Conservation (phyloP, 2,797 vertebrate species). For the Argya squamiceps region DNA sequence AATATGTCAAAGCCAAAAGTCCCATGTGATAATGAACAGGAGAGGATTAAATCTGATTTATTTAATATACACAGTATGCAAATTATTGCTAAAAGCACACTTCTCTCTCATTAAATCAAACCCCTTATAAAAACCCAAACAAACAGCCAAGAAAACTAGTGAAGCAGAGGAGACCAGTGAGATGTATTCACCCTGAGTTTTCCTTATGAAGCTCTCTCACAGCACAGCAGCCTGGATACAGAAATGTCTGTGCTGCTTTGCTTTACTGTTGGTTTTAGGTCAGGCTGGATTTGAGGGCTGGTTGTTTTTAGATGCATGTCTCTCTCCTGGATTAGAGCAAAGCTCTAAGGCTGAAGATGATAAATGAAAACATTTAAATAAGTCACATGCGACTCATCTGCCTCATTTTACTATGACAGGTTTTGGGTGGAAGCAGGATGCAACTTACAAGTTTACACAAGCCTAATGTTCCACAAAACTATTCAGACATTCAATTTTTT, state of each 20-base stretch:
- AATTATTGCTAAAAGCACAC: not conserved
- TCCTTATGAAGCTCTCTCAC: not conserved
- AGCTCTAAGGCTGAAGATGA: not conserved
- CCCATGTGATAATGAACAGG: not conserved
- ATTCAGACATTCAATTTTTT: not conserved
- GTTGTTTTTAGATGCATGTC: not conserved
- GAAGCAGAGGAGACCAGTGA: not conserved
- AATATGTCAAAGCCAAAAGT: not conserved
- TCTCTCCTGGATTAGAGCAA: not conserved
- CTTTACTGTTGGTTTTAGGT: not conserved
- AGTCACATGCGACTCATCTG: not conserved
- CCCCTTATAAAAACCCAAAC: not conserved
- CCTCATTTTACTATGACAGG: slow-evolving; percentile 1
- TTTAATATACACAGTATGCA: not conserved
- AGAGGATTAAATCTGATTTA: not conserved
- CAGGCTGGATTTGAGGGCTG: not conserved
- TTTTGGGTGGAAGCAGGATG: not conserved
- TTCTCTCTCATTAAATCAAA: not conserved
- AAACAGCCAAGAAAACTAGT: not conserved
- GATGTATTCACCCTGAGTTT: not conserved
- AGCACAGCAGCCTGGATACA: not conserved
- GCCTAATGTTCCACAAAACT: not conserved
- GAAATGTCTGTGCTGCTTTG: not conserved
- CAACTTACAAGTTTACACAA: slow-evolving; percentile 26
- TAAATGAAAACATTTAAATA: not conserved